Evolutionary conservation across 2,888 invertebrate species (phyloP), one percentile per base, ranked within the genome.

Genomic region (Leptopilina myrica): DNA sequence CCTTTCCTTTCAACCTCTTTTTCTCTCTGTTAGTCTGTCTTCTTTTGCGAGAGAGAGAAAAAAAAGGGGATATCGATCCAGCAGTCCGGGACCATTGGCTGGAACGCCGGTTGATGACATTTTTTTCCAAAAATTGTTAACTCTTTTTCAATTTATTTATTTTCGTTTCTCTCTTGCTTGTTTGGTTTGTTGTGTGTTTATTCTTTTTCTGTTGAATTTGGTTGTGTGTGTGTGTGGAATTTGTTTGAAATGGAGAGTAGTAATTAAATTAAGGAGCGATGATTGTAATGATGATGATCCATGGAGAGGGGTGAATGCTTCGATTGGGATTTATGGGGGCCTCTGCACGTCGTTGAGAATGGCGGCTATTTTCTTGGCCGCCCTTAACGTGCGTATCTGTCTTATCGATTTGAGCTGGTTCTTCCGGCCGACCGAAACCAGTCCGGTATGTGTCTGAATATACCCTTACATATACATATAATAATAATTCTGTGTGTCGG

Each of bases 1-100:
- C 79, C 64, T 65, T 80, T 76, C 73, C 64, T 79, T 76, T 80
- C 79, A 81, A 78, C 82, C 80, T 82, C 82, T 78, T 82, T 79
- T 80, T 80, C 79, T 76, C 81, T 83, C 80, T 82, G 81, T 83
- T 82, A 78, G 81, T 79, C 64, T 59, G 33, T 62, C 64, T 5
- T 80, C 78, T 84, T 84, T 86, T 86, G 49, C 9, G 49, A 46
- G 49, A 12, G 49, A 84, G n/a, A n/a, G n/a, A n/a, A n/a, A 85
- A 88, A 89, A 88, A 90, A 89, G 88, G 87, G 89, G 89, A 89
- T 89, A 90, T 90, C 89, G 90, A 90, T 90, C 89, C 87, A 80
- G 75, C 84, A 87, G 90, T 87, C 88, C 88, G 88, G 88, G 89
- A 88, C 88, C 88, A 82, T 84, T 81, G n/a, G 20, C 33, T n/a